Evolutionary conservation across 2,113 vertebrate species (phyloP).

Genomic region (Peucedramus taeniatus): DNA sequence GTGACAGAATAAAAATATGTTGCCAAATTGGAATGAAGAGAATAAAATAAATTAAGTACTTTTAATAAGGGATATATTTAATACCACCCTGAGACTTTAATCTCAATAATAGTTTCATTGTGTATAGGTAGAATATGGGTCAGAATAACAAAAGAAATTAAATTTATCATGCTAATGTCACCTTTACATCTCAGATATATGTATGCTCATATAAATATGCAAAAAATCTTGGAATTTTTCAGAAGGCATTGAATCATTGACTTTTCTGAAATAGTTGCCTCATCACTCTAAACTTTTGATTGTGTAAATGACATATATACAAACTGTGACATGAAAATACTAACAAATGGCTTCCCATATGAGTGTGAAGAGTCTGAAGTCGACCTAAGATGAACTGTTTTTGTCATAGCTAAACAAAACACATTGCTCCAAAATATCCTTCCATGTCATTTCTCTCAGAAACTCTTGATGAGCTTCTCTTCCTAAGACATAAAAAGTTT

Average conservation of each 20-base stretch:
- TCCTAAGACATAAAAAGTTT: not conserved
- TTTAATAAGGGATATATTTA: not conserved
- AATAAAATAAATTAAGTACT: not conserved
- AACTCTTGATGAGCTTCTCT: not conserved
- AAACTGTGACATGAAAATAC: not conserved
- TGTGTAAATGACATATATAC: not conserved
- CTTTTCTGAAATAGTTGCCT: not conserved
- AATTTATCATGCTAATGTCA: not conserved
- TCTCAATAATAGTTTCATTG: not conserved
- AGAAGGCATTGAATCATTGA: not conserved
- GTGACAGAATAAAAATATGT: not conserved
- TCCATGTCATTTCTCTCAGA: not conserved
- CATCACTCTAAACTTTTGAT: not conserved
- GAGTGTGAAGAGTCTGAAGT: not conserved
- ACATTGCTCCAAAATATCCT: not conserved
- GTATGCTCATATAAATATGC: not conserved
- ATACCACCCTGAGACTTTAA: not conserved
- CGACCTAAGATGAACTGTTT: not conserved
- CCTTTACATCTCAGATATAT: not conserved
- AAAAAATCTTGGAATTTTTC: not conserved
- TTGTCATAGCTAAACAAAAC: not conserved
- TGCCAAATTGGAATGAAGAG: not conserved
- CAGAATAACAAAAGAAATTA: not conserved
- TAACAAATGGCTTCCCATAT: not conserved
- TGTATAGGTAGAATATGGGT: not conserved